These are phyloP conservation scores for Tragulus kanchil DNA, from an alignment of 2,113 vertebrate species.

Conservation along the genomic window DNA sequence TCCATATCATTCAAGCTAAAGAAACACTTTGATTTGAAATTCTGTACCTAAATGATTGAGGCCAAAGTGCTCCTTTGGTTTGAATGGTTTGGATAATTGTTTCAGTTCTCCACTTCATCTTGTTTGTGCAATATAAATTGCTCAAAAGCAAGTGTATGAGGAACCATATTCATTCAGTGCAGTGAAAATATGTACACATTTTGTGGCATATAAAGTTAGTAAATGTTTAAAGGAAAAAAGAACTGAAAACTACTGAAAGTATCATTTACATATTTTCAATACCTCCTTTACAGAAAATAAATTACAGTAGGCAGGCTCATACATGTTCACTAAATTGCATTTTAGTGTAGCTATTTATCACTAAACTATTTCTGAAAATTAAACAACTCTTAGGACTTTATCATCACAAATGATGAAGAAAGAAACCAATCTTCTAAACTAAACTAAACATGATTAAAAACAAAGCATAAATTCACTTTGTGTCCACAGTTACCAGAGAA, in stretches of 20 bases:
- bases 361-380: conserved; percentile 70
- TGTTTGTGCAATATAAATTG: conserved; percentile 51
- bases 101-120: conserved; percentile 60
- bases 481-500: too few relatives aligned
- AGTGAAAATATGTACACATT: conserved; percentile 55
- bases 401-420: conserved; percentile 28
- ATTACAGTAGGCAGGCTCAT: conserved; percentile 62
- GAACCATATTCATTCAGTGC: conserved; percentile 21
- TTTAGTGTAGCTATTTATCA: conserved; percentile 73
- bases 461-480: too few relatives aligned
- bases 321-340: conserved; percentile 71
- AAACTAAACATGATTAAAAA: too few relatives aligned
- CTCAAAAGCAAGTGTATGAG: conserved; percentile 36
- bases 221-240: conserved; percentile 75
- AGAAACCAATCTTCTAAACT: too few relatives aligned
- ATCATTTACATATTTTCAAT: conserved; percentile 80
- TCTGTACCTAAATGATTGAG: conserved; percentile 71
- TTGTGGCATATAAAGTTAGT: conserved; percentile 62
- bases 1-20: conserved; percentile 65
- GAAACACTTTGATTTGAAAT: conserved; percentile 79
- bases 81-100: conserved; percentile 75
- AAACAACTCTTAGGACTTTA: conserved; percentile 60
- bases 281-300: conserved; percentile 71
- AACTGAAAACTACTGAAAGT: conserved; percentile 56
- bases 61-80: conserved; percentile 58